A percentile compares a stretch with the other conserved stretches of the same genome.
phyloP scores from a whole-genome alignment of 2,797 vertebrate genomes.

The Gobionotothen gibberifrons region DNA sequence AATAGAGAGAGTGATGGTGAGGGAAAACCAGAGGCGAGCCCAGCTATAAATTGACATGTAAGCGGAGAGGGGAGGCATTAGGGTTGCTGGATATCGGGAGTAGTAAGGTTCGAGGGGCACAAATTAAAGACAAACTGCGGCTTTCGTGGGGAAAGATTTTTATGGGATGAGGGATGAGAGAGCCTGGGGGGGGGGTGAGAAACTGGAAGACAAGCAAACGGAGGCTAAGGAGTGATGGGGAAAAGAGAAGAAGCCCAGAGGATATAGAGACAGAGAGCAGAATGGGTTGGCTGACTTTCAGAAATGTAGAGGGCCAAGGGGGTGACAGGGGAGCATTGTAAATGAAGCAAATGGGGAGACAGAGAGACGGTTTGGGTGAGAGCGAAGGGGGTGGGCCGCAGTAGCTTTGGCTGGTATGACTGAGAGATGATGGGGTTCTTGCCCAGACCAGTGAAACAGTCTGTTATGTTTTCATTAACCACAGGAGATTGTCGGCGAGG shows the following conservation, averaged over 20 bases:
- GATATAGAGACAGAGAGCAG: constrained; percentile 37
- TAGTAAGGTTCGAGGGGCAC: constrained; percentile 35
- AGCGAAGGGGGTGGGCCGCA: constrained; percentile 32
- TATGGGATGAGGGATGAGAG: constrained; percentile 32
- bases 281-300: constrained; percentile 66
- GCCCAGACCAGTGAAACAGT: constrained; percentile 56
- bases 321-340: constrained; percentile 51
- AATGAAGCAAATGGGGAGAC: constrained; percentile 50
- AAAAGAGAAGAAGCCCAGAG: constrained; percentile 47
- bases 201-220: constrained; percentile 43
- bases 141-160: constrained; percentile 25
- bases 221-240: constrained; percentile 49
- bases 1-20: constrained; percentile 11
- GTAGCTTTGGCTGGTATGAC: constrained; percentile 56
- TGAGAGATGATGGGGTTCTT: constrained; percentile 60
- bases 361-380: constrained; percentile 44
- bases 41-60: constrained; percentile 26
- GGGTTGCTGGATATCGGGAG: constrained; percentile 21
- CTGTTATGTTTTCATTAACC: constrained; percentile 76
- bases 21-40: constrained; percentile 7
- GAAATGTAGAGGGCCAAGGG: constrained; percentile 48
- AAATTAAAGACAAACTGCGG: constrained; percentile 62
- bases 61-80: constrained; percentile 4
- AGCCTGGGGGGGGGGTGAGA: constrained; percentile 31
- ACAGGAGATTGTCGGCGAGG: constrained; percentile 55